These are phyloP conservation scores for Lineus longissimus DNA, from an alignment of 1,140 invertebrate species.

Conservation along the genomic window DNA sequence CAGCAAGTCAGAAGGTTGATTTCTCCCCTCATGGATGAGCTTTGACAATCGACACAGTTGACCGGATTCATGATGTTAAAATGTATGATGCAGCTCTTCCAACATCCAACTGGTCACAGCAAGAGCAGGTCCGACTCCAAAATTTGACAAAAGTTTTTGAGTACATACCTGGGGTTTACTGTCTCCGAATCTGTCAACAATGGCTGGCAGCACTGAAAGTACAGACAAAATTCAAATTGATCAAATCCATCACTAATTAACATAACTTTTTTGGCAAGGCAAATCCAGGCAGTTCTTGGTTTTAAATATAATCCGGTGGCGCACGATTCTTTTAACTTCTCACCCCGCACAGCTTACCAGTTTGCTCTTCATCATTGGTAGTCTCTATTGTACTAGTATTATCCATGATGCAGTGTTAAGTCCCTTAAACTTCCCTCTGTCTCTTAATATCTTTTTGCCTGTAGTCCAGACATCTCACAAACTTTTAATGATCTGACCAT, in stretches of 20 bases:
- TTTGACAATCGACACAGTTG: too few species aligned
- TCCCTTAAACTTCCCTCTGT: too few species aligned
- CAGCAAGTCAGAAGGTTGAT: too few species aligned
- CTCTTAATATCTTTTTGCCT: too few species aligned
- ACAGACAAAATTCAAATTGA: conserved; percentile 11
- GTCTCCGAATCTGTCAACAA: conserved; percentile 74
- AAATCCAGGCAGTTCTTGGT: not conserved
- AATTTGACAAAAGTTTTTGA: not conserved
- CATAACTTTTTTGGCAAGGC: not conserved
- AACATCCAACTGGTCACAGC: too few species aligned
- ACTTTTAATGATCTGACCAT: too few species aligned
- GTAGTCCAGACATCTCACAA: too few species aligned
- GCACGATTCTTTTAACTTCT: not conserved
- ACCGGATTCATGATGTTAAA: too few species aligned
- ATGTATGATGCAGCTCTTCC: too few species aligned
- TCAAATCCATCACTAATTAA: conserved; percentile 6
- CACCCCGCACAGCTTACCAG: not conserved
- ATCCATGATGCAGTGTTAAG: not conserved
- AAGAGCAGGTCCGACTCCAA: not conserved
- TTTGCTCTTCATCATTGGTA: not conserved
- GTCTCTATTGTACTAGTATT: not conserved
- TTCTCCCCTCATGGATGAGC: too few species aligned
- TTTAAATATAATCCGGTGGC: not conserved
- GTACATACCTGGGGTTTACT: conserved; percentile 53
- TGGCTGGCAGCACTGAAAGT: conserved; percentile 69